These are phyloP conservation scores for Podotricha telesiphe DNA, from an alignment of 2,888 invertebrate species.

Conservation along the genomic window DNA sequence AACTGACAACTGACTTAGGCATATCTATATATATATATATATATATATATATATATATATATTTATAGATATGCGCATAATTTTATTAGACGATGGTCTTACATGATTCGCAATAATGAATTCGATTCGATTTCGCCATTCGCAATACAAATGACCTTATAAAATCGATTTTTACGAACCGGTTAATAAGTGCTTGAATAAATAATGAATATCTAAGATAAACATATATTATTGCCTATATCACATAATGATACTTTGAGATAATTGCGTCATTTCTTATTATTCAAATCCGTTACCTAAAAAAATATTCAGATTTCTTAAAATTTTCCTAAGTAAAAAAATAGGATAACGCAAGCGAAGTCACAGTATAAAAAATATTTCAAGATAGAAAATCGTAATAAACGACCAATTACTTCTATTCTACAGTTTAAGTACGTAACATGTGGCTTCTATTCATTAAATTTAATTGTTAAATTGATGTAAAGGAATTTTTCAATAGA, in stretches of 20 bases:
- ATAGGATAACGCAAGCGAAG: neutral
- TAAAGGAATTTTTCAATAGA: constrained; percentile 3
- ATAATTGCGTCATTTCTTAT: too few species aligned
- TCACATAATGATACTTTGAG: too few species aligned
- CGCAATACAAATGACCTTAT: constrained; percentile 15
- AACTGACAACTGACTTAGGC: too few species aligned
- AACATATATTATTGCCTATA: neutral
- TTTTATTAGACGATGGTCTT: too few species aligned
- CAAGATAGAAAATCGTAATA: neutral
- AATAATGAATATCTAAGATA: constrained; percentile 1
- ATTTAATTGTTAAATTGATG: constrained; percentile 22
- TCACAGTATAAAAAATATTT: neutral
- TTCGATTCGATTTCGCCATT: too few species aligned
- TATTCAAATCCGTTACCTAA: too few species aligned
- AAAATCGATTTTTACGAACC: constrained; percentile 3
- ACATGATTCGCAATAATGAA: constrained; percentile 1
- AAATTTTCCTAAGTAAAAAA: neutral
- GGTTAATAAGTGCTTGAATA: constrained; percentile 13
- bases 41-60: too few species aligned
- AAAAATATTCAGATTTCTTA: too few species aligned
- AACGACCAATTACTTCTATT: neutral
- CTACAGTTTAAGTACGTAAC: neutral
- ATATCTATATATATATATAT: too few species aligned
- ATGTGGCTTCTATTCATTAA: constrained; percentile 15
- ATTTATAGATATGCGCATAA: too few species aligned